These are phyloP conservation scores for Rotaria sp. DNA, from an alignment of 2,888 invertebrate genomes.

Conservation along the genomic window DNA sequence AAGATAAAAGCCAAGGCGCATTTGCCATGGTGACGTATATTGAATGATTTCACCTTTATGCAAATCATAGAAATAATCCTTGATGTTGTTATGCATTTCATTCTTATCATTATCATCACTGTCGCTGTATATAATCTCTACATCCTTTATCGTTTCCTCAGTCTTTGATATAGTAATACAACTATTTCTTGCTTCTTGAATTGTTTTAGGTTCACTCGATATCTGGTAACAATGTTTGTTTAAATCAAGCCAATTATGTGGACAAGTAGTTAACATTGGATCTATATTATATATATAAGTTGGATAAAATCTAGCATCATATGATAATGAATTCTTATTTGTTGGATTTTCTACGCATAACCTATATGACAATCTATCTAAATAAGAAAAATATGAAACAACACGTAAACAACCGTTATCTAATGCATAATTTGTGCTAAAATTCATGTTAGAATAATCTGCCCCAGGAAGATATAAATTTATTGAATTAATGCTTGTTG, in stretches of 20 bases:
- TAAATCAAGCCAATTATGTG: neutral
- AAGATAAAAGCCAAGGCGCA: neutral
- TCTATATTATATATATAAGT: neutral
- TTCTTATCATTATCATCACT: too few species aligned
- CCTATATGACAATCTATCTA: neutral
- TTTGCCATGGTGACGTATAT: neutral
- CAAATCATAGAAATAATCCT: neutral
- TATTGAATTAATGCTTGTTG: neutral
- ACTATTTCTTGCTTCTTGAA: conserved; percentile 33
- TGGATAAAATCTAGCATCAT: neutral
- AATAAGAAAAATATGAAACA: neutral
- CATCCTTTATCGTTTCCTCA: too few species aligned
- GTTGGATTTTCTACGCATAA: neutral
- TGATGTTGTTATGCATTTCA: too few species aligned
- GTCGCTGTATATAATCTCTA: too few species aligned
- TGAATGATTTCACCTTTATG: neutral
- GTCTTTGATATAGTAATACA: neutral
- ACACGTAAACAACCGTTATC: too few species aligned
- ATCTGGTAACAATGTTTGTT: conserved; percentile 29
- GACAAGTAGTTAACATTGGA: neutral
- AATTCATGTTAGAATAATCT: too few species aligned
- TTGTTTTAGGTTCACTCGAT: neutral
- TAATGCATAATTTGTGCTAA: too few species aligned
- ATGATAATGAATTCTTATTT: neutral
- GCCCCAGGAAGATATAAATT: too few species aligned